phyloP scores from a whole-genome alignment of 2,113 vertebrate genomes.

The Leptodactylus fuscus region DNA sequence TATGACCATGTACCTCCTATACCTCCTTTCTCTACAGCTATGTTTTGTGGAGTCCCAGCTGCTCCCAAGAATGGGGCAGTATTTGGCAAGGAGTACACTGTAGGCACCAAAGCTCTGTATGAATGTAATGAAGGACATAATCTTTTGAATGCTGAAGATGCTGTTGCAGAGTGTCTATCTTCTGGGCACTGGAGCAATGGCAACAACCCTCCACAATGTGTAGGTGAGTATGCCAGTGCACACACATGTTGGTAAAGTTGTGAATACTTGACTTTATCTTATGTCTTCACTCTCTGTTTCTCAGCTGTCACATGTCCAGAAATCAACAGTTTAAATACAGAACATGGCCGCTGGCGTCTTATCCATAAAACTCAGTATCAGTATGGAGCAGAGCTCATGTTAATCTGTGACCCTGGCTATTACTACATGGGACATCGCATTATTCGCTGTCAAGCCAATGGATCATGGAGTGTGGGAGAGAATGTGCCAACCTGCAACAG shows the following conservation, averaged over 20 bases:
- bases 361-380: constrained; percentile 92
- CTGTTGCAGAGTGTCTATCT: constrained; percentile 83
- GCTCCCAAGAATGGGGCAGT: constrained; percentile 88
- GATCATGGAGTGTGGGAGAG: constrained; percentile 90
- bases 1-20: neutral
- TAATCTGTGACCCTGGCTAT: constrained; percentile 95
- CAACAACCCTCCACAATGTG: constrained; percentile 84
- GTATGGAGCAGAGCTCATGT: constrained; percentile 92
- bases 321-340: constrained; percentile 84
- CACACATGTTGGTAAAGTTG: accelerated
- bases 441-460: constrained; percentile 89
- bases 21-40: constrained; percentile 76
- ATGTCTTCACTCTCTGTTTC: neutral
- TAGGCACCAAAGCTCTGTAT: constrained; percentile 89
- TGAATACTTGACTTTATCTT: neutral
- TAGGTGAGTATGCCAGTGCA: constrained; percentile 78
- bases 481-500: constrained; percentile 88
- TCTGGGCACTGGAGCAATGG: constrained; percentile 89
- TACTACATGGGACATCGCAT: constrained; percentile 92
- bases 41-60: constrained; percentile 90
- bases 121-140: constrained; percentile 89
- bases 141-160: constrained; percentile 74
- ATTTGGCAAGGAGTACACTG: constrained; percentile 90
- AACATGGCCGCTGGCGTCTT: constrained; percentile 93
- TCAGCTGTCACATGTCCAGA: constrained; percentile 91